Base-by-base conservation (phyloP, 64 coral and sea anemone species). In the Orbicella faveolata region DNA sequence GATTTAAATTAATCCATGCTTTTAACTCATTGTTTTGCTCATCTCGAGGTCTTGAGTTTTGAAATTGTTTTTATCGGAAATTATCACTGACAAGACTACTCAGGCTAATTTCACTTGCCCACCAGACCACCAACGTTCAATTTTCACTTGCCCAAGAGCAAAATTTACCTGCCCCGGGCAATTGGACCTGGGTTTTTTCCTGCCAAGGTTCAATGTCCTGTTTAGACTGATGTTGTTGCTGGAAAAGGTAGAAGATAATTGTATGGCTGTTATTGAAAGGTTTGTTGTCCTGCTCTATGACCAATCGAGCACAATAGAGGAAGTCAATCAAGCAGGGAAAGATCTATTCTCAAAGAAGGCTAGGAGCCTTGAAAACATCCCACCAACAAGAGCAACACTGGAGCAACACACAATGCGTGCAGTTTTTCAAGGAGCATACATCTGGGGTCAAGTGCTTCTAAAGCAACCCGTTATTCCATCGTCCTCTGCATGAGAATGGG, bases 311-410 rank as follows among this genome's bases (percentile, higher is more conserved):
- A 55, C 23, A 54, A 41, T 78, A 18, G 21, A 16, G 6, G 44
- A 77, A 75, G 86, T 88, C 0, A 93, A 81, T 62, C 48, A 93
- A 34, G 53, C 17, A 20, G 18, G 76, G 12, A 44, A 88, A 65
- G 76, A 82, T 11, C 11, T 83, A 0, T 89, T 92, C 12, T 73
- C 36, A 39, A 75, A 92, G 62, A 92, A 87, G 21, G 74, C 74
- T 25, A 48, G 39, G 17, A 73, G 3, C 36, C 74, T 81, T 74
- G 70, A 88, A 16, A 76, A 52, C 54, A 89, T 93, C 63, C 86
- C 86, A 12, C 92, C 92, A 23, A 89, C 86, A 19, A n/a, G 23
- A 82, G 92, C 74, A 83, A 74, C 69, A 19, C 86, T 93, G 4
- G 2, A 59, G 18, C 92, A 93, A 20, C 92, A 93, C 66, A 73